Conservation (phyloP, 2,797 vertebrate species). For the Aulostomus chinensis region DNA sequence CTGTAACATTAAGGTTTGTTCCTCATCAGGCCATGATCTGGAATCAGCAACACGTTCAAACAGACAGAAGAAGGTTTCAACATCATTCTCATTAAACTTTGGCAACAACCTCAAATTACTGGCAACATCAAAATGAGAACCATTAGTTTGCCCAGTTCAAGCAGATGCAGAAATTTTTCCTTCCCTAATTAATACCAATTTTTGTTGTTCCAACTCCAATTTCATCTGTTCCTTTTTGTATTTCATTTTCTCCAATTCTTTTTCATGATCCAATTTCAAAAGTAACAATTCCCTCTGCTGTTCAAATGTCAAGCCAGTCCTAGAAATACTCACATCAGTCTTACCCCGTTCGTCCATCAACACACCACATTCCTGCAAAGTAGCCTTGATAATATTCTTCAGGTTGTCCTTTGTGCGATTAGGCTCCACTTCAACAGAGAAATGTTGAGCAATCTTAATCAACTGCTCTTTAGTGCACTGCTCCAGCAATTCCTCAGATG, state of each 20-base stretch:
- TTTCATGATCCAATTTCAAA: neutral
- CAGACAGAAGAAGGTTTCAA: neutral
- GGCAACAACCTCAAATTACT: neutral
- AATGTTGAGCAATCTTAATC: constrained; percentile 12
- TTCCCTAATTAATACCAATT: neutral
- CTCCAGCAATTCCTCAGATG: neutral
- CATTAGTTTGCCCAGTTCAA: neutral
- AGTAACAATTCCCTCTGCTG: neutral
- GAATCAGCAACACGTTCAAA: neutral
- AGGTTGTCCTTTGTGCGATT: neutral
- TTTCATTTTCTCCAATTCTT: neutral
- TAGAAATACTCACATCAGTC: neutral
- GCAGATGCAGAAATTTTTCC: neutral
- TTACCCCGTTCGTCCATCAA: neutral
- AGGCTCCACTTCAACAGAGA: neutral
- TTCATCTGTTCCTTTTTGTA: neutral
- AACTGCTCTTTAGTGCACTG: neutral
- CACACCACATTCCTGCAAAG: neutral
- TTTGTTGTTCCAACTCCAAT: neutral
- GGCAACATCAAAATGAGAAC: neutral
- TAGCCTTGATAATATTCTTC: neutral
- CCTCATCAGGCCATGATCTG: no score
- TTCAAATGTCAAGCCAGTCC: neutral
- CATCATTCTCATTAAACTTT: neutral
- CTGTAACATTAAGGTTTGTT: neutral